A percentile compares a stretch with the other conserved stretches of the same genome.
phyloP scores from a whole-genome alignment of 2,113 vertebrate genomes.

The Anseranas semipalmata region DNA sequence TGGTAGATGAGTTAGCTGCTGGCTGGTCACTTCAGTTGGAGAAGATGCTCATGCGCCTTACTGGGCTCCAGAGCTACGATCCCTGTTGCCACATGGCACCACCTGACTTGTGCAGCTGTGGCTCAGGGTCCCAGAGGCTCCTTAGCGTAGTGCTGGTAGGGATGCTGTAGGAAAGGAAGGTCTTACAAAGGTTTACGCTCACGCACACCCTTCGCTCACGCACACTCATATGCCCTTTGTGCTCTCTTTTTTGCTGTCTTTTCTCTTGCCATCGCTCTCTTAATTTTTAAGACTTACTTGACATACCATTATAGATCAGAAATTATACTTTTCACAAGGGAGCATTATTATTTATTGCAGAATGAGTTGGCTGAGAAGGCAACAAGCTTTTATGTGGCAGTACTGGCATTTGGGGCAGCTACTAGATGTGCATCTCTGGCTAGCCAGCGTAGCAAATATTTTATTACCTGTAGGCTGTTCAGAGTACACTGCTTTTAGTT shows the following conservation, averaged over 20 bases:
- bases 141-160: not conserved
- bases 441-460: not conserved
- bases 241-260: not conserved
- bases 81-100: not conserved
- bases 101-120: not conserved
- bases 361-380: not conserved
- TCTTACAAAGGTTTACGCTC: not conserved
- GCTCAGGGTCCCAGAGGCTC: accelerated
- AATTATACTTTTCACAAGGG: not conserved
- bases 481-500: not conserved
- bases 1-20: not conserved
- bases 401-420: not conserved
- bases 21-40: not conserved
- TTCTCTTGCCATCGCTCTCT: not conserved
- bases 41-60: not conserved
- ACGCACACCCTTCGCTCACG: accelerated
- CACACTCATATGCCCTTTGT: not conserved
- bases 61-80: not conserved
- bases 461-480: not conserved
- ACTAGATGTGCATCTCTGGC: not conserved
- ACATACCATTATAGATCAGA: not conserved
- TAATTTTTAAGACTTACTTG: not conserved
- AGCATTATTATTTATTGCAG: not conserved
- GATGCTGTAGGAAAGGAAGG: not conserved
- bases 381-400: not conserved